Conservation (phyloP, 2,113 vertebrate genomes). For the Misgurnus anguillicaudatus region DNA sequence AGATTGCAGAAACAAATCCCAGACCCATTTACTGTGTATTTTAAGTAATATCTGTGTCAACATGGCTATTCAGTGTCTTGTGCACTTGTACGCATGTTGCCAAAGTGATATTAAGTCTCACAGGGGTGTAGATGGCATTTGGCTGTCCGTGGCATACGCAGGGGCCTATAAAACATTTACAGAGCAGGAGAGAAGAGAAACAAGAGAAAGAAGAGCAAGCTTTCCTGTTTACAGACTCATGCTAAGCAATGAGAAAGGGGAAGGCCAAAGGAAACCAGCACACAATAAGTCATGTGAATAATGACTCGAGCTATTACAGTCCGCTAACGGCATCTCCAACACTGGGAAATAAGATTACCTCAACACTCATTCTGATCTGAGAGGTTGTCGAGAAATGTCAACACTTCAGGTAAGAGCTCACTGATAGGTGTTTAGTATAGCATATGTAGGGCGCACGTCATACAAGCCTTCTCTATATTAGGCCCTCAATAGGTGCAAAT, state of each 20-base stretch:
- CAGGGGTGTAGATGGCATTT: constrained; percentile 71
- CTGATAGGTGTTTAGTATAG: neutral
- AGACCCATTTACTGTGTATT: too few relatives aligned
- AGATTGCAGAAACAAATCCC: too few relatives aligned
- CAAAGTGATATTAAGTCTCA: constrained; percentile 61
- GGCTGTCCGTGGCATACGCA: constrained; percentile 62
- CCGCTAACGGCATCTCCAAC: neutral
- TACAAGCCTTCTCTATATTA: too few relatives aligned
- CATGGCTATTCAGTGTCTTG: constrained; percentile 35
- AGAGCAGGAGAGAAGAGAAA: constrained; percentile 55
- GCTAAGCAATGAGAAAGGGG: constrained; percentile 27
- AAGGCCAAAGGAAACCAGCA: constrained; percentile 32
- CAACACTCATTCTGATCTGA: neutral
- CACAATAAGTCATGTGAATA: constrained; percentile 14
- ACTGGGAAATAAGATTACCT: neutral
- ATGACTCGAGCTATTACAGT: neutral
- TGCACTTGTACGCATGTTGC: constrained; percentile 52
- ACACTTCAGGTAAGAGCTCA: neutral
- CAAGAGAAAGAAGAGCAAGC: constrained; percentile 25
- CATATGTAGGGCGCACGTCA: too few relatives aligned
- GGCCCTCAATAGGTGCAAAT: too few relatives aligned
- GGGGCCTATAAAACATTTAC: constrained; percentile 69
- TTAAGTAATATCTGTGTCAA: constrained; percentile 2
- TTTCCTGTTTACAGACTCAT: constrained; percentile 48
- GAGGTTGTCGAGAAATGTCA: neutral